Evolutionary conservation across 2,888 invertebrate species (phyloP).

Genomic region (Drosophila pegasa): DNA sequence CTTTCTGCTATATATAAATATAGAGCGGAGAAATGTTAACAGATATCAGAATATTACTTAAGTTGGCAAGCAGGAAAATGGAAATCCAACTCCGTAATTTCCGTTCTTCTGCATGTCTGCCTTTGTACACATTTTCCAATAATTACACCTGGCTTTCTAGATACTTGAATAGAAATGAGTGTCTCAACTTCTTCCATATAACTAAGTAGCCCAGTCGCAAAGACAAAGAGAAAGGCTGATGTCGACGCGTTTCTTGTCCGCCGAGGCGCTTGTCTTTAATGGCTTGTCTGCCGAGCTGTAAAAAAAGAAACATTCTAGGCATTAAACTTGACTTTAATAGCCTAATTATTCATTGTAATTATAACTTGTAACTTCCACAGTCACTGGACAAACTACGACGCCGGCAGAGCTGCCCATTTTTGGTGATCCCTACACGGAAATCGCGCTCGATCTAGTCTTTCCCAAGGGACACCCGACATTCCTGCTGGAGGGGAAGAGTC

Average conservation of each 20-base stretch:
- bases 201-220: conserved; percentile 34
- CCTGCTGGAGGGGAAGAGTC: conserved; percentile 92
- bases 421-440: conserved; percentile 92
- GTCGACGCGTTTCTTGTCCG: conserved; percentile 17
- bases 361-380: conserved; percentile 85
- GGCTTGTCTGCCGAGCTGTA: conserved; percentile 2
- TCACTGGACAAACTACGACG: conserved; percentile 92
- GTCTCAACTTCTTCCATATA: conserved; percentile 11
- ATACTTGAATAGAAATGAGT: conserved; percentile 26
- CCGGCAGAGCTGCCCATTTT: conserved; percentile 93
- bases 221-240: conserved; percentile 69
- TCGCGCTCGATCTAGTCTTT: conserved; percentile 91
- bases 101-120: conserved; percentile 23
- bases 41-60: background rate
- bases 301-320: conserved; percentile 5
- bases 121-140: conserved; percentile 43
- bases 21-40: background rate
- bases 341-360: conserved; percentile 12
- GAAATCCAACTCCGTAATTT: conserved; percentile 45
- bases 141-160: conserved; percentile 58
- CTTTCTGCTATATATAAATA: background rate
- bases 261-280: conserved; percentile 9
- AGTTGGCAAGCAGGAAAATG: conserved; percentile 38
- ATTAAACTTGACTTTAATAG: conserved; percentile 15
- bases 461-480: conserved; percentile 92